A percentile compares a stretch with the other conserved stretches of the same genome.
These are phyloP conservation scores for Chironomus striatipennis DNA, from an alignment of 1,140 invertebrate genomes.

Conservation along the genomic window DNA sequence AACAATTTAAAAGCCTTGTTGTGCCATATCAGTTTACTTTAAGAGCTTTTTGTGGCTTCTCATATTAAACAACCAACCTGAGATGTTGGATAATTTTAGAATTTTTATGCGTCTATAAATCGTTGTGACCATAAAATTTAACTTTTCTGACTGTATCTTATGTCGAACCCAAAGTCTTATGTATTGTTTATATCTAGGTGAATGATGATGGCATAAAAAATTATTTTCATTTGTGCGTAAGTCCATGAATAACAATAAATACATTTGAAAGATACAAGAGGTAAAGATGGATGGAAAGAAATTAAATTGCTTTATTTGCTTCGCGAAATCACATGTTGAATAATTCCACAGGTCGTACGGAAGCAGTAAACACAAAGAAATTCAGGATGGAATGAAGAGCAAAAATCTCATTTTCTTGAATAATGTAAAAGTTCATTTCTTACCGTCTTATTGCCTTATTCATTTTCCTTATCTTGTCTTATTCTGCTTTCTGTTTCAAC, in stretches of 20 bases:
- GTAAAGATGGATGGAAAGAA: neutral
- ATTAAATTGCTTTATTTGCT: slow-evolving; percentile 4
- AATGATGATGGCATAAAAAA: neutral
- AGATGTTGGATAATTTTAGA: too few relatives aligned
- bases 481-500: neutral
- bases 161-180: too few relatives aligned
- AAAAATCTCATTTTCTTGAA: slow-evolving; percentile 9
- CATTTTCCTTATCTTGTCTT: neutral
- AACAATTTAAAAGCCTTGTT: too few relatives aligned
- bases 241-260: neutral
- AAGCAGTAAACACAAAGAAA: neutral
- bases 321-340: slow-evolving; percentile 11
- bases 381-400: neutral
- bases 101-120: too few relatives aligned
- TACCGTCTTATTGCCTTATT: neutral
- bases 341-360: neutral
- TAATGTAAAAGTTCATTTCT: slow-evolving; percentile 14
- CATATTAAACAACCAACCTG: too few relatives aligned
- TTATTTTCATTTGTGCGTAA: neutral
- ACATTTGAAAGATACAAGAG: neutral
- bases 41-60: too few relatives aligned
- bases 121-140: too few relatives aligned
- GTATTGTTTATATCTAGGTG: neutral
- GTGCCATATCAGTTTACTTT: too few relatives aligned
- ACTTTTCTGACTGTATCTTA: too few relatives aligned